These are phyloP conservation scores for Cerceris ruficornis DNA, from an alignment of 2,888 invertebrate genomes.

Conservation along the genomic window DNA sequence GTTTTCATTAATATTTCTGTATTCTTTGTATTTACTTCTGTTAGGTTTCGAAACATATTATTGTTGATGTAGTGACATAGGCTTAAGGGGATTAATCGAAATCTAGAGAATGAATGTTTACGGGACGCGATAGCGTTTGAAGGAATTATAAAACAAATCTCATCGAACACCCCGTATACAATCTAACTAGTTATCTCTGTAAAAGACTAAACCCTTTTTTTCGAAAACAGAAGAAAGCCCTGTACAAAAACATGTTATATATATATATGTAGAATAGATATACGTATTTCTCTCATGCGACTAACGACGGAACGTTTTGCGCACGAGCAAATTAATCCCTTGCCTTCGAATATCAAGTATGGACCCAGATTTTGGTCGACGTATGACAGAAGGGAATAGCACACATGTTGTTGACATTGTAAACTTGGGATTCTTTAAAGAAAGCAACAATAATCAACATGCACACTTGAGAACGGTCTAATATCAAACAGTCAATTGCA, in stretches of 20 bases:
- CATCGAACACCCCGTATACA: conserved; percentile 39
- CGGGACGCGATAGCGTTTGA: background rate
- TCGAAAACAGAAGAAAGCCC: conserved; percentile 38
- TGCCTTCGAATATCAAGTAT: too few species aligned
- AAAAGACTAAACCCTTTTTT: conserved; percentile 39
- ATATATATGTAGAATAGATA: conserved; percentile 42
- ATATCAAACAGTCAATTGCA: too few species aligned
- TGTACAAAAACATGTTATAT: conserved; percentile 55
- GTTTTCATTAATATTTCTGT: too few species aligned
- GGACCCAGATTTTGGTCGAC: too few species aligned
- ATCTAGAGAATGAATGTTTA: background rate
- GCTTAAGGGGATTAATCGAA: background rate
- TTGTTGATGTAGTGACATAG: background rate
- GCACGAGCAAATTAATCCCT: conserved; percentile 18
- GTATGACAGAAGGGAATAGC: too few species aligned
- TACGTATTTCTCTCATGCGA: conserved; percentile 37
- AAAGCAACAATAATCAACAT: too few species aligned
- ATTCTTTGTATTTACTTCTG: too few species aligned
- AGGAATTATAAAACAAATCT: background rate
- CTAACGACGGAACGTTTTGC: conserved; percentile 20
- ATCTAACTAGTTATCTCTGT: conserved; percentile 35
- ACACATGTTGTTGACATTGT: too few species aligned
- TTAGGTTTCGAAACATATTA: background rate
- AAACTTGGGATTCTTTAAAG: too few species aligned
- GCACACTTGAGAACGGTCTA: too few species aligned